A percentile compares a stretch with the other conserved stretches of the same genome.
Conservation (phyloP, 2,888 invertebrate species). For the Cephalotes varians region DNA sequence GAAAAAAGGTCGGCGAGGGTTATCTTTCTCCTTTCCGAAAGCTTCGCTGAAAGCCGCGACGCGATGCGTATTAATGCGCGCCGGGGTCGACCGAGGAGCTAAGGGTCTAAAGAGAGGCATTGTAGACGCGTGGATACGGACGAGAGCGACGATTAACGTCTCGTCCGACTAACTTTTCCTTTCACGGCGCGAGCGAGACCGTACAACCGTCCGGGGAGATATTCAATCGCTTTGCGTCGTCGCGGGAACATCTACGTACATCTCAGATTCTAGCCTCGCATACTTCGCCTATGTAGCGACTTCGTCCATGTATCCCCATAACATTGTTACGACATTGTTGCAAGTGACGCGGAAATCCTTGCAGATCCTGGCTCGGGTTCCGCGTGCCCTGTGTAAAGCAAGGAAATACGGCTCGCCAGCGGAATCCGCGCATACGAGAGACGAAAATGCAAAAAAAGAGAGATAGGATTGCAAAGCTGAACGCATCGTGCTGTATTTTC, state of each 20-base stretch:
- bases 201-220: neutral
- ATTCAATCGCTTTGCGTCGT: constrained; percentile 41
- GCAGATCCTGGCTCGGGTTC: constrained; percentile 13
- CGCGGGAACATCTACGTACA: neutral
- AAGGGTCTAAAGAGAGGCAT: constrained; percentile 59
- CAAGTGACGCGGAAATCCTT: constrained; percentile 42
- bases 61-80: constrained; percentile 72
- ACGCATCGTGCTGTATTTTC: neutral
- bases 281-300: neutral
- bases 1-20: constrained; percentile 57
- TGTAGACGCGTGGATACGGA: constrained; percentile 65
- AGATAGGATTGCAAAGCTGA: constrained; percentile 18
- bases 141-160: constrained; percentile 42
- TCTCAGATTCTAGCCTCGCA: constrained; percentile 17
- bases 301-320: constrained; percentile 7
- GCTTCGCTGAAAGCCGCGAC: constrained; percentile 65
- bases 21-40: constrained; percentile 66
- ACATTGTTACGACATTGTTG: constrained; percentile 52
- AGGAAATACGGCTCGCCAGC: neutral
- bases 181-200: constrained; percentile 27
- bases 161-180: constrained; percentile 42
- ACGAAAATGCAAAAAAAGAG: constrained; percentile 15
- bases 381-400: constrained; percentile 47
- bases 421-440: constrained; percentile 7
- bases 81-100: neutral